Base-by-base conservation (phyloP, 2,888 invertebrate genomes). In the Diarsia rubi region DNA sequence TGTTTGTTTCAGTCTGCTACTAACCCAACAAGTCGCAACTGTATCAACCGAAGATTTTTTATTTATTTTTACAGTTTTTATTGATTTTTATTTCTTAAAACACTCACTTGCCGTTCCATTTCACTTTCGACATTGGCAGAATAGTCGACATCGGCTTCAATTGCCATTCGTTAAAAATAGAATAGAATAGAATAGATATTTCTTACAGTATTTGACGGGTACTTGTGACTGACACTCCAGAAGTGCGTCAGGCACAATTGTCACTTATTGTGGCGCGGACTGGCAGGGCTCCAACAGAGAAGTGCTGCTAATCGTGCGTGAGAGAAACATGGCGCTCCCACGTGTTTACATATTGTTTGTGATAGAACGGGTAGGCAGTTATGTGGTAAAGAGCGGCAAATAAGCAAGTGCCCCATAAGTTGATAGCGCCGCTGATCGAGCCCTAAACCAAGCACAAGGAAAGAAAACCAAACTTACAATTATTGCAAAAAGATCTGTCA, bases 161-260 rank as follows among this genome's bases (percentile, higher is more conserved):
- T n/a, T n/a, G n/a, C n/a, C n/a, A n/a, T n/a, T n/a, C n/a, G n/a
- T n/a, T n/a, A n/a, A n/a, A n/a, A n/a, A n/a, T n/a, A n/a, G n/a
- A n/a, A n/a, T n/a, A n/a, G n/a, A n/a, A n/a, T n/a, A n/a, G n/a
- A n/a, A n/a, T n/a, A n/a, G 19, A 37, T 59, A 65, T 63, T 24
- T 65, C 16, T 21, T 16, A 47, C 59, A 72, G 72, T 71, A 85
- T 79, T 74, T 57, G 70, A 73, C 62, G 37, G 42, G 31, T 45
- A 72, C 31, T 69, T 76, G 37, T 70, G 73, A 68, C 37, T 71
- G 85, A 79, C 81, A 83, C 54, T 79, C 63, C n/a, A 68, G 57
- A 72, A 86, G 78, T 80, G 73, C 57, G 73, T 76, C 72, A 69
- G 69, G 57, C 71, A 44, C 75, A 69, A 71, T 74, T 82, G 69